Percentiles rank a stretch among this genome's conserved stretches.
Conservation (phyloP, 92 coral and sea anemone species). For the Zoanthus sociatus region DNA sequence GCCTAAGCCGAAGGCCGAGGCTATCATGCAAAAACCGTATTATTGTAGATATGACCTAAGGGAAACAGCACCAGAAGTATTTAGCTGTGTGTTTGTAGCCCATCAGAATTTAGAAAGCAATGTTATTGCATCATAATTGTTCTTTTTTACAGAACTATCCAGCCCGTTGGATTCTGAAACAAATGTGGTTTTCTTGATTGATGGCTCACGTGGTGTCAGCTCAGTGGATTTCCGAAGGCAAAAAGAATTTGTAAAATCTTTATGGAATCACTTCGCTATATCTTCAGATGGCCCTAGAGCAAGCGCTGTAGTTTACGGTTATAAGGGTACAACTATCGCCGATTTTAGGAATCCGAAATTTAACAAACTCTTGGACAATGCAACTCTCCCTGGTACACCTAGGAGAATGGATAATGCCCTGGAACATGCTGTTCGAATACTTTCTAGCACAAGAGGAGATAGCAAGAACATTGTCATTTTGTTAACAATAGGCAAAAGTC, state of each 20-base stretch:
- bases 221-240: constrained; percentile 30
- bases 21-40: too few species aligned
- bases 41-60: too few species aligned
- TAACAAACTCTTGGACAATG: constrained; percentile 14
- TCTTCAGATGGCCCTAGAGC: constrained; percentile 42
- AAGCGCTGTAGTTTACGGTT: constrained; percentile 19
- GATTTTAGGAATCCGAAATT: constrained; percentile 24
- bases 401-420: constrained; percentile 38
- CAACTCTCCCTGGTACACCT: constrained; percentile 31
- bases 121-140: background rate
- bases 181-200: constrained; percentile 46
- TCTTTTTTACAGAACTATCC: constrained; percentile 21
- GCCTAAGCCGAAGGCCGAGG: too few species aligned
- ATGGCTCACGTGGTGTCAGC: constrained; percentile 36
- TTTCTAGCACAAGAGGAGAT: background rate
- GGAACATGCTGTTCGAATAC: constrained; percentile 36
- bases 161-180: constrained; percentile 39
- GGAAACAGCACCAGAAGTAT: too few species aligned
- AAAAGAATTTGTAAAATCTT: constrained; percentile 40
- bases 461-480: constrained; percentile 35
- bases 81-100: too few species aligned
- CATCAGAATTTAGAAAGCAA: too few species aligned
- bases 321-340: constrained; percentile 16
- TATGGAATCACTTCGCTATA: constrained; percentile 44
- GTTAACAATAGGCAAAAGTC: constrained; percentile 22